Percentiles rank a stretch among this genome's conserved stretches.
Evolutionary conservation across 1,140 invertebrate genomes (phyloP).

Genomic region (Ctenoplectra terminalis): DNA sequence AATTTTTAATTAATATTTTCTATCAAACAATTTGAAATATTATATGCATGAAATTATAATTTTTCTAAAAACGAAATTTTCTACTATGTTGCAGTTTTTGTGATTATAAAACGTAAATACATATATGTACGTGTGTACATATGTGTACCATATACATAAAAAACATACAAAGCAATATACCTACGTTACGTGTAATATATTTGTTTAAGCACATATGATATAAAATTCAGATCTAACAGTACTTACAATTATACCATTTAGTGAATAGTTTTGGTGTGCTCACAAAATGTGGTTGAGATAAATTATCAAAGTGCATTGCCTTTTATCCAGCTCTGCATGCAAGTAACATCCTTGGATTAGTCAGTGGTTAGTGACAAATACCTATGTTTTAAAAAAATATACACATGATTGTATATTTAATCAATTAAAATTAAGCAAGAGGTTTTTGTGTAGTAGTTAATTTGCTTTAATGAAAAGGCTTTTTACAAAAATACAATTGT

Average conservation of each 20-base stretch:
- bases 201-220: constrained; percentile 1
- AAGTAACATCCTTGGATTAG: constrained; percentile 74
- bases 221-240: constrained; percentile 12
- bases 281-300: constrained; percentile 72
- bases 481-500: constrained; percentile 25
- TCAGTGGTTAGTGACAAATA: constrained; percentile 70
- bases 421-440: constrained; percentile 12
- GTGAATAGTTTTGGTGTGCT: constrained; percentile 68
- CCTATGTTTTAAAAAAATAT: constrained; percentile 52
- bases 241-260: constrained; percentile 44
- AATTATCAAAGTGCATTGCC: constrained; percentile 72
- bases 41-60: constrained; percentile 30
- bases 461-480: constrained; percentile 31
- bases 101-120: constrained; percentile 15
- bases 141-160: no score
- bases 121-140: no score
- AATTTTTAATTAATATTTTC: constrained; percentile 26
- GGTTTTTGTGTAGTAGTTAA: neutral
- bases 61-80: neutral
- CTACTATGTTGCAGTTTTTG: neutral
- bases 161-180: neutral
- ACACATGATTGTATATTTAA: constrained; percentile 28
- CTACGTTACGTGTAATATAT: neutral
- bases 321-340: constrained; percentile 81
- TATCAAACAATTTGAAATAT: constrained; percentile 35